These are phyloP conservation scores for Halictus rubicundus DNA, from an alignment of 1,140 invertebrate species.

Conservation along the genomic window DNA sequence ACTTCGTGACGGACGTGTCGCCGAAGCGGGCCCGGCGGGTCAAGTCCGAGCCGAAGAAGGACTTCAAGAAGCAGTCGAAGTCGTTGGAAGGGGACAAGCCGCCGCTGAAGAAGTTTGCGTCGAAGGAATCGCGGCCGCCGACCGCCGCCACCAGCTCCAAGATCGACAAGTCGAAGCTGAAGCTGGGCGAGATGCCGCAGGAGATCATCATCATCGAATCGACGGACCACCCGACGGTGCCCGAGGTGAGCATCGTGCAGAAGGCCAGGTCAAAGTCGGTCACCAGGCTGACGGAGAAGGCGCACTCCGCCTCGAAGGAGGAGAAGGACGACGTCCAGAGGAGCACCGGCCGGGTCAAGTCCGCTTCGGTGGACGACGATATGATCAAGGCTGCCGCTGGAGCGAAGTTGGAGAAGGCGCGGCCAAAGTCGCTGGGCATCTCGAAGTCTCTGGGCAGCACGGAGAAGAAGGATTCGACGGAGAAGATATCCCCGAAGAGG, in stretches of 20 bases:
- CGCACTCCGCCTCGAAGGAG: constrained; percentile 69
- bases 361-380: constrained; percentile 77
- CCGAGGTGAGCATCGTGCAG: constrained; percentile 78
- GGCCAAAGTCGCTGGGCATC: constrained; percentile 77
- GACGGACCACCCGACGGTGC: constrained; percentile 67
- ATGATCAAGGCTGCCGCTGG: constrained; percentile 68
- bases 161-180: constrained; percentile 78
- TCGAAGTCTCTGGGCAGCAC: constrained; percentile 78
- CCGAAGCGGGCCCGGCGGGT: constrained; percentile 73
- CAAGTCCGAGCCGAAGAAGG: constrained; percentile 75
- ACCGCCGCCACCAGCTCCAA: constrained; percentile 69
- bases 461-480: constrained; percentile 75
- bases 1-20: constrained; percentile 76
- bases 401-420: constrained; percentile 69
- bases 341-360: constrained; percentile 69
- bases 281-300: constrained; percentile 71
- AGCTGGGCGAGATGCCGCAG: constrained; percentile 78
- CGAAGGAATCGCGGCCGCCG: constrained; percentile 72
- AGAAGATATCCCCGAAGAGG: constrained; percentile 76
- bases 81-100: constrained; percentile 79
- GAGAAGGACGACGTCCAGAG: constrained; percentile 69
- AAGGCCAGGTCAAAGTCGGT: constrained; percentile 79
- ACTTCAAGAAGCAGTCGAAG: constrained; percentile 79
- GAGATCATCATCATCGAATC: constrained; percentile 80
- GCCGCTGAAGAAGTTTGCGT: constrained; percentile 72